phyloP scores from a whole-genome alignment of 2,797 vertebrate species.

The Tauraco hartlaubi region DNA sequence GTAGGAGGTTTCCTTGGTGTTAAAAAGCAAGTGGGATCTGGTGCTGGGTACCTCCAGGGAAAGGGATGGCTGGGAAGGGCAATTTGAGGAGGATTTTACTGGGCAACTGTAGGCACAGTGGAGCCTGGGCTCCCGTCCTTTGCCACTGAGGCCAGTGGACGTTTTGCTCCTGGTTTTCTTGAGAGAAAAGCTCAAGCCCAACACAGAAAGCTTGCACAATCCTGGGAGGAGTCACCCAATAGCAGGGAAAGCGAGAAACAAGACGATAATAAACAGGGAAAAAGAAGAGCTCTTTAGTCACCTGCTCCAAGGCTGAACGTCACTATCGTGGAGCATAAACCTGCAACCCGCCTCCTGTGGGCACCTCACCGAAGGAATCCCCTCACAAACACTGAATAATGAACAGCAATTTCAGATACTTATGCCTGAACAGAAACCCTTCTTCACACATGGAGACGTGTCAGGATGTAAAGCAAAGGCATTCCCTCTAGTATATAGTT shows the following conservation, averaged over 20 bases:
- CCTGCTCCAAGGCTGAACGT: neutral
- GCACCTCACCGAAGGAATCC: neutral
- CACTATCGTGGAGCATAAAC: accelerated
- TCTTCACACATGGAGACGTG: accelerated
- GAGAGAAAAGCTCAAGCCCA: neutral
- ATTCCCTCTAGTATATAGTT: neutral
- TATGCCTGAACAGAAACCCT: neutral
- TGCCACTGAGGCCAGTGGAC: neutral
- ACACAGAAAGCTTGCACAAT: neutral
- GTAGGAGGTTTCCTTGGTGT: neutral
- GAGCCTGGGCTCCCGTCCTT: neutral
- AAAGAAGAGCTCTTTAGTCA: neutral
- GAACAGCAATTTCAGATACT: neutral
- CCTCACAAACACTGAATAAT: neutral
- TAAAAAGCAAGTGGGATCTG: neutral
- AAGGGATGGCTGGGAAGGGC: neutral
- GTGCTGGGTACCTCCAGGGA: neutral
- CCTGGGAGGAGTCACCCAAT: neutral
- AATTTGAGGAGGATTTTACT: neutral
- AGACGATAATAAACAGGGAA: neutral
- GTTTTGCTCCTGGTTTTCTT: neutral
- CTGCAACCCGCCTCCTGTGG: neutral
- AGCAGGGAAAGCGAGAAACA: neutral
- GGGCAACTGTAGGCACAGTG: neutral
- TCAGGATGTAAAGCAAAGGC: neutral